These are phyloP conservation scores for Camptogramma bilineatum DNA, from an alignment of 2,888 invertebrate species.

Conservation along the genomic window DNA sequence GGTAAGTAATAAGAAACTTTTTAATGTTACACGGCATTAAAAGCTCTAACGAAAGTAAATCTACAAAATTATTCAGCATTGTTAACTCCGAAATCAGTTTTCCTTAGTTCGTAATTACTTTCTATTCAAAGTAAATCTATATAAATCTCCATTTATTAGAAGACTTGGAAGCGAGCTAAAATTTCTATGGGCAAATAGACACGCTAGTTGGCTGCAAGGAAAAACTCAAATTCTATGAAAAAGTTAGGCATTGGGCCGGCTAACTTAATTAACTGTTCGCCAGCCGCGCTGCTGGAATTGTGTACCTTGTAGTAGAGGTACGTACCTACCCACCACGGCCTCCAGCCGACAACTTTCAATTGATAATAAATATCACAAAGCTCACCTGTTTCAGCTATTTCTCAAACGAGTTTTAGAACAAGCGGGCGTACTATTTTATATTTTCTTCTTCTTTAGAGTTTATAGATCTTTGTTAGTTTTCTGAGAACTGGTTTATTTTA, in stretches of 20 bases:
- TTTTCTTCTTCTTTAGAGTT: background rate
- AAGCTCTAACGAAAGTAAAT: constrained; percentile 14
- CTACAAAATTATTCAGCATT: constrained; percentile 18
- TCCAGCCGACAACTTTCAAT: constrained; percentile 36
- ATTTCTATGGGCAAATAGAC: constrained; percentile 4
- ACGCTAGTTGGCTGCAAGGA: constrained; percentile 24
- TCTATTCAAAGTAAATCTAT: constrained; percentile 1
- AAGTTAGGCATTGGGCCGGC: constrained; percentile 42
- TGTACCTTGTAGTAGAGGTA: constrained; percentile 15
- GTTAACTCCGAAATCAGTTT: constrained; percentile 16
- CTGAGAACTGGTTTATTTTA: background rate
- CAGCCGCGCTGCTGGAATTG: constrained; percentile 32
- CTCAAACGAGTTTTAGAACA: constrained; percentile 12
- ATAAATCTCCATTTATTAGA: background rate
- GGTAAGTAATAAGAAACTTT: background rate
- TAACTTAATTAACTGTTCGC: constrained; percentile 44
- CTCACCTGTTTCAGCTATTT: constrained; percentile 18
- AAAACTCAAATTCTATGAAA: constrained; percentile 44
- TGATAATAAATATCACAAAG: constrained; percentile 38
- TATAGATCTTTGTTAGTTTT: background rate
- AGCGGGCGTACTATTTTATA: background rate
- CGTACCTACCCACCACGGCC: constrained; percentile 13
- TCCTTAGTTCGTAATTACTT: constrained; percentile 6
- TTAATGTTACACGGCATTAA: background rate
- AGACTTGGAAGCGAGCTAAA: constrained; percentile 7